Conservation (phyloP, 1,140 invertebrate species). For the Apis cerana region DNA sequence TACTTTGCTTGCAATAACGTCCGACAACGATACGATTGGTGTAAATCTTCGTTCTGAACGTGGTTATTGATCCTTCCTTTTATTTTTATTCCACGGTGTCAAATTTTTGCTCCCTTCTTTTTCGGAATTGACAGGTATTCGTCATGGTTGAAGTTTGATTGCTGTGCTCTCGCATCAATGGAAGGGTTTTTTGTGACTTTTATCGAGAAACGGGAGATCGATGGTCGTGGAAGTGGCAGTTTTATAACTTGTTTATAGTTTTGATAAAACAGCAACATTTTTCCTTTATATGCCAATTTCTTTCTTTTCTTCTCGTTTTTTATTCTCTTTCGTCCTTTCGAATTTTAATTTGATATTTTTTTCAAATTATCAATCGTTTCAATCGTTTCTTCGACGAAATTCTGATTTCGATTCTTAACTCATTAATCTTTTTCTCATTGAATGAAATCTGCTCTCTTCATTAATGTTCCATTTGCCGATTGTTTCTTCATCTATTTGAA, state of each 20-base stretch:
- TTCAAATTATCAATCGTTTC: too few species aligned
- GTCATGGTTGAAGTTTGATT: not conserved
- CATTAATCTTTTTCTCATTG: constrained; percentile 4
- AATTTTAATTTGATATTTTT: not conserved
- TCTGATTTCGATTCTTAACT: not conserved
- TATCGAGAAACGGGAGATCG: not conserved
- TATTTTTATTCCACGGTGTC: not conserved
- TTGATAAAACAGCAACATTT: not conserved
- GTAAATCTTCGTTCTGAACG: constrained; percentile 5
- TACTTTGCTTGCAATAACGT: not conserved
- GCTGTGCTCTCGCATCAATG: not conserved
- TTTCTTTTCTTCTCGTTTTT: not conserved
- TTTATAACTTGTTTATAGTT: not conserved
- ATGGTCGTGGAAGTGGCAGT: not conserved
- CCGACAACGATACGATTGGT: not conserved
- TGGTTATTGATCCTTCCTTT: not conserved
- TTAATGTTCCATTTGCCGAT: not conserved
- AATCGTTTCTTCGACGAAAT: not conserved
- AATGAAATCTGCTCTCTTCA: not conserved
- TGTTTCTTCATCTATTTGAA: not conserved
- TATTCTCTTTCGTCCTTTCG: too few species aligned
- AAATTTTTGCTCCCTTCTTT: not conserved
- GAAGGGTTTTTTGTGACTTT: not conserved
- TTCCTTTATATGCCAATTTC: too few species aligned
- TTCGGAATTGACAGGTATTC: not conserved